These are phyloP conservation scores for Tringa solitaria DNA, from an alignment of 2,113 vertebrate genomes.

Conservation along the genomic window DNA sequence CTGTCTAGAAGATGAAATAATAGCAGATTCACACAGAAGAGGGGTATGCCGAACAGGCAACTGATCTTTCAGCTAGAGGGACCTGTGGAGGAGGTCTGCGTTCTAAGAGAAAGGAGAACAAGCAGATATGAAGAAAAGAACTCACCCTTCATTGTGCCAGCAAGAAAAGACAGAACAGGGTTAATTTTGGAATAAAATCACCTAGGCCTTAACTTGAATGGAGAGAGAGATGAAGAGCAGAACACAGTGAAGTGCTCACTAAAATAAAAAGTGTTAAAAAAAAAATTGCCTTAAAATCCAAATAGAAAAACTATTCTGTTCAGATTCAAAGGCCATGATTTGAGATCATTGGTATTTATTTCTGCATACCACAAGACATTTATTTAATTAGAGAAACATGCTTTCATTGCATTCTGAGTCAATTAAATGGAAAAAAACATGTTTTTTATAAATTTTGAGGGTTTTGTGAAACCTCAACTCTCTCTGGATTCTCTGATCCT, in stretches of 20 bases:
- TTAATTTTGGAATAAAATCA: neutral
- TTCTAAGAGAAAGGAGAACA: neutral
- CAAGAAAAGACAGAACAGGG: neutral
- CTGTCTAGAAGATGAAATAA: neutral
- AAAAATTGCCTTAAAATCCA: neutral
- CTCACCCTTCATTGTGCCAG: neutral
- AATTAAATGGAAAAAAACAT: conserved; percentile 27
- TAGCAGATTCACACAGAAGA: neutral
- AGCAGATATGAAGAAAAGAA: neutral
- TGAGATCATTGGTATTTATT: conserved; percentile 56
- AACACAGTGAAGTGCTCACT: neutral
- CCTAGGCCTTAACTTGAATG: neutral
- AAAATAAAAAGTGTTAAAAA: neutral
- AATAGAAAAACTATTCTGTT: neutral
- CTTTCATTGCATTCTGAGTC: conserved; percentile 33
- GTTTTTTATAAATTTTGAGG: neutral
- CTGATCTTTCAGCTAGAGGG: neutral
- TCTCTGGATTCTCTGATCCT: conserved; percentile 49
- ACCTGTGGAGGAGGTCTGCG: neutral
- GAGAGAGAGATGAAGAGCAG: neutral
- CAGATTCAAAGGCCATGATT: neutral
- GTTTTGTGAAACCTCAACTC: conserved; percentile 24
- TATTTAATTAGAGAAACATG: conserved; percentile 63
- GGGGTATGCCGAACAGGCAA: neutral
- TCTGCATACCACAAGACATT: conserved; percentile 33